Percentiles rank a stretch among this genome's conserved stretches.
phyloP scores from a whole-genome alignment of 2,888 invertebrate species.

The Allolobophora icterica region DNA sequence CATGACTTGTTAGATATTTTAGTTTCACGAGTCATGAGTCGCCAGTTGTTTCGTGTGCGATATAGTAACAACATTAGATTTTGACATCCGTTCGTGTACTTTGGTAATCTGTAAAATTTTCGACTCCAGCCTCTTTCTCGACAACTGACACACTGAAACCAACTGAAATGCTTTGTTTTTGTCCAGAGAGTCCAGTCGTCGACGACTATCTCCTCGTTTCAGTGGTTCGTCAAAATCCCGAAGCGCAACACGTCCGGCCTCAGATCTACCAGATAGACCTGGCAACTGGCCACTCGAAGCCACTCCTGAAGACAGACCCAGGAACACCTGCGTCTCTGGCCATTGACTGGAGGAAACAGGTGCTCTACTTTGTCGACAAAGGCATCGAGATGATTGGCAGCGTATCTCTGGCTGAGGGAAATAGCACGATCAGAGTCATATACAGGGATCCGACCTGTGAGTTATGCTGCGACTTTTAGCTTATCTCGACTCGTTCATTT shows the following conservation, averaged over 20 bases:
- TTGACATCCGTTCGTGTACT: no score
- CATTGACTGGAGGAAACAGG: background rate
- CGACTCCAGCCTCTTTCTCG: no score
- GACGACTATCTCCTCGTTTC: constrained; percentile 21
- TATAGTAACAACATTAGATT: no score
- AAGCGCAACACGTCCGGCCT: background rate
- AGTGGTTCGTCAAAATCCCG: background rate
- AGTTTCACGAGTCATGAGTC: no score
- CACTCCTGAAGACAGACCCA: background rate
- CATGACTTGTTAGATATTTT: no score
- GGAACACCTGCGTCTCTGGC: background rate
- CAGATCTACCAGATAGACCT: constrained; percentile 28
- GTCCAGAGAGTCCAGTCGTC: background rate
- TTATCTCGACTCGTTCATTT: background rate
- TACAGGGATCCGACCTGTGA: constrained; percentile 13
- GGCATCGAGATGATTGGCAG: background rate
- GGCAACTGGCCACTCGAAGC: background rate
- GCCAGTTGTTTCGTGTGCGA: no score
- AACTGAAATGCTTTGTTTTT: background rate
- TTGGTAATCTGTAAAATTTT: no score
- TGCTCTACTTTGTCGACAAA: background rate
- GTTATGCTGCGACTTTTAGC: background rate
- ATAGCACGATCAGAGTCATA: background rate
- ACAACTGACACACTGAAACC: background rate
- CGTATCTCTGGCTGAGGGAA: background rate